These are phyloP conservation scores for Hycleus phaleratus DNA, from an alignment of 1,140 invertebrate species.

Conservation along the genomic window DNA sequence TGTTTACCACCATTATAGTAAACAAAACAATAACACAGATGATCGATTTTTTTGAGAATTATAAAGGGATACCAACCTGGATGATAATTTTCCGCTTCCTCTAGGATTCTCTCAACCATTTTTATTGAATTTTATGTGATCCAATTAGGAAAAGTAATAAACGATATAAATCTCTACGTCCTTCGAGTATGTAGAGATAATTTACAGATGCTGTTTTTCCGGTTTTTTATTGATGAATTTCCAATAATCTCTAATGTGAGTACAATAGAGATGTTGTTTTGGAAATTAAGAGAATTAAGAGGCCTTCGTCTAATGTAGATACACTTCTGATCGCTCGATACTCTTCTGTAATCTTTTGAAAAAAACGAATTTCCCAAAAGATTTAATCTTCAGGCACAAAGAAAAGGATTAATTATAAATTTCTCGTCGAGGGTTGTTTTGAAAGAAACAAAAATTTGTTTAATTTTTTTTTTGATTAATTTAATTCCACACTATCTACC, in stretches of 20 bases:
- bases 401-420: conserved; percentile 27
- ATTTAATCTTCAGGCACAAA: conserved; percentile 32
- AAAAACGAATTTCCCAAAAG: too few species aligned
- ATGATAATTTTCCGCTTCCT: conserved; percentile 37
- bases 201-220: background rate
- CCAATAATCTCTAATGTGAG: too few species aligned
- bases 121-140: conserved; percentile 4
- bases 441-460: background rate
- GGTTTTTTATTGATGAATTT: too few species aligned
- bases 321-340: too few species aligned
- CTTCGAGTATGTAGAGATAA: background rate
- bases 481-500: conserved; percentile 31
- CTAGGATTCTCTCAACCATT: conserved; percentile 39
- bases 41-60: background rate
- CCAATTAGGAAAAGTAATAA: background rate
- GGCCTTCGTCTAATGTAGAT: too few species aligned
- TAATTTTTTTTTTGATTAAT: background rate
- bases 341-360: too few species aligned
- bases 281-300: too few species aligned
- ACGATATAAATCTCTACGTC: background rate
- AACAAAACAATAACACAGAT: background rate
- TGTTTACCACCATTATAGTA: background rate
- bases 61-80: conserved; percentile 24
- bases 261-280: too few species aligned
- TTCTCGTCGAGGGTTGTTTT: background rate